Conservation (phyloP, 2,113 vertebrate species). For the Lagopus leucura region DNA sequence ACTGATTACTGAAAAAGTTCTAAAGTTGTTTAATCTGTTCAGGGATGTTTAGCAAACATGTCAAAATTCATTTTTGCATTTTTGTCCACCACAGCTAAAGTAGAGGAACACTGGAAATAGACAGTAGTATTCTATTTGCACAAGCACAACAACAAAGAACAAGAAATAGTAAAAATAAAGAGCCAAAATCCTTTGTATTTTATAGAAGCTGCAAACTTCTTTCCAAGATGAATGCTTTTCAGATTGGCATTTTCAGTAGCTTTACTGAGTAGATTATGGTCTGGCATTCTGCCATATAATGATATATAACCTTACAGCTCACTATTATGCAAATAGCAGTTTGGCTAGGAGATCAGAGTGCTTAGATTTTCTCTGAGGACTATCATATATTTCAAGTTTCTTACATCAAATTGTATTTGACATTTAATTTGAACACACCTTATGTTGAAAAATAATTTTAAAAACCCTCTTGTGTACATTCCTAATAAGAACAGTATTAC, state of each 20-base stretch:
- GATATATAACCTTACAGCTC: conserved; percentile 74
- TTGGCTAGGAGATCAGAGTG: conserved; percentile 66
- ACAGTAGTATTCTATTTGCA: conserved; percentile 63
- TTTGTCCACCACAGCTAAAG: conserved; percentile 58
- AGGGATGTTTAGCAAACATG: conserved; percentile 76
- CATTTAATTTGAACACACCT: conserved; percentile 74
- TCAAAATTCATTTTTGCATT: conserved; percentile 73
- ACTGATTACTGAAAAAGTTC: conserved; percentile 70
- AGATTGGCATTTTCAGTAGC: conserved; percentile 73
- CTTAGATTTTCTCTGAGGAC: conserved; percentile 73
- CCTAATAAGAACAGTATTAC: conserved; percentile 6
- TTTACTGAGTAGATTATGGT: conserved; percentile 71
- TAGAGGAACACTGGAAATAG: conserved; percentile 63
- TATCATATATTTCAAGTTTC: conserved; percentile 72
- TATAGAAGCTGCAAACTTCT: conserved; percentile 40
- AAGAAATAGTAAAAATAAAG: background rate
- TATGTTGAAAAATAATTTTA: conserved; percentile 67
- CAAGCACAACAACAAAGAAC: conserved; percentile 33
- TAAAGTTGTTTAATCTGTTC: conserved; percentile 70
- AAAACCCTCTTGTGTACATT: conserved; percentile 42
- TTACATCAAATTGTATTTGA: conserved; percentile 73
- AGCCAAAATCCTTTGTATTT: conserved; percentile 63
- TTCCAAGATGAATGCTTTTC: conserved; percentile 69
- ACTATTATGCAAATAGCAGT: conserved; percentile 77
- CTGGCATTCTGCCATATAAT: conserved; percentile 69